Percentiles rank a stretch among this genome's conserved stretches.
These are phyloP conservation scores for Scolopax rusticola DNA, from an alignment of 2,797 vertebrate species.

Conservation along the genomic window DNA sequence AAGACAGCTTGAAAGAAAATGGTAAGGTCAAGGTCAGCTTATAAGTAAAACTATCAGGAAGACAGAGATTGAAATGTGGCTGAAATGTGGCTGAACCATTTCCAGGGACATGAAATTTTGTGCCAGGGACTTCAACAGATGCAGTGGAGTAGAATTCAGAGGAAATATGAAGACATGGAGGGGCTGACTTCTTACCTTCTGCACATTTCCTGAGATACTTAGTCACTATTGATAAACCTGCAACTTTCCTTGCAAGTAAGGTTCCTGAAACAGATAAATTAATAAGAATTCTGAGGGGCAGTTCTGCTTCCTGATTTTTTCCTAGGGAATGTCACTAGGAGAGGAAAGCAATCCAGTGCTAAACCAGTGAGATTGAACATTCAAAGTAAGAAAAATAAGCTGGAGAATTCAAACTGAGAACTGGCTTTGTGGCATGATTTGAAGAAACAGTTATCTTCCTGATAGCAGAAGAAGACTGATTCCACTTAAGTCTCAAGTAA, in stretches of 20 bases:
- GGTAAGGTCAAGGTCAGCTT: neutral
- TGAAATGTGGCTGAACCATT: neutral
- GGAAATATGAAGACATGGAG: neutral
- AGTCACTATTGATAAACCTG: neutral
- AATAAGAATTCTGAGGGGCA: neutral
- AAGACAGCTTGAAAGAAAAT: constrained; percentile 1
- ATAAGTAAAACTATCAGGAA: neutral
- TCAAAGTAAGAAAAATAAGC: neutral
- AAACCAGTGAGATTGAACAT: neutral
- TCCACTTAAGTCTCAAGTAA: neutral
- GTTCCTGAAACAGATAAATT: neutral
- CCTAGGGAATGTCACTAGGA: neutral
- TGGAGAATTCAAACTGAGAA: neutral
- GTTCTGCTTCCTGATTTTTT: neutral
- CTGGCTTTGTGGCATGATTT: neutral
- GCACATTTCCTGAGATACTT: neutral
- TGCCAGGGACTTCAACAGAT: neutral
- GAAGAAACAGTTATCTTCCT: neutral
- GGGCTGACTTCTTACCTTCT: neutral
- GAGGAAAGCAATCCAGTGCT: neutral
- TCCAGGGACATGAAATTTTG: neutral
- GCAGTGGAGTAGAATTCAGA: neutral
- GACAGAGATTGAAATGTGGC: neutral
- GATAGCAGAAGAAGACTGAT: neutral
- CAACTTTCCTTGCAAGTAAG: neutral